Conservation (phyloP, 53 echinoderm and acorn worm genomes). For the Antedon mediterranea region DNA sequence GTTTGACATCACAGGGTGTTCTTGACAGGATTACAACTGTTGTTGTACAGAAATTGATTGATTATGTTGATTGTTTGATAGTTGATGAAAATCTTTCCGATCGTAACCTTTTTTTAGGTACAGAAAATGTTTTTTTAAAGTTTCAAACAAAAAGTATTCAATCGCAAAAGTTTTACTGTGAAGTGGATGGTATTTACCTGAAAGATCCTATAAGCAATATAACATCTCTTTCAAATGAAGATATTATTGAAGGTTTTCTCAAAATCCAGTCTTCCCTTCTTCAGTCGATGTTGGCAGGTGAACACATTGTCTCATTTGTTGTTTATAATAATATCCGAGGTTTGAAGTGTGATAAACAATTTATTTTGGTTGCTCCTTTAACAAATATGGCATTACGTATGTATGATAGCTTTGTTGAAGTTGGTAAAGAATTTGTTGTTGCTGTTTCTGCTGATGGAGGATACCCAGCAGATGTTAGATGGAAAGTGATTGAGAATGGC, state of each 20-base stretch:
- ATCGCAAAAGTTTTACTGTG: not conserved
- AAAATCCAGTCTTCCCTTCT: not conserved
- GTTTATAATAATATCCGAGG: not conserved
- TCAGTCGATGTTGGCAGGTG: constrained; percentile 3
- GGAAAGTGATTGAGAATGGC: not conserved
- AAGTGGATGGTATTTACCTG: not conserved
- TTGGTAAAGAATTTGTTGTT: constrained; percentile 14
- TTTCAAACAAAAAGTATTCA: not conserved
- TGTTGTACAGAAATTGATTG: not conserved
- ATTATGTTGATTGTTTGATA: constrained; percentile 12
- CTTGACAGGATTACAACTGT: constrained; percentile 14
- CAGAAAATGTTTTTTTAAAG: not conserved
- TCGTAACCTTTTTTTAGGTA: not conserved
- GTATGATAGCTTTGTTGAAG: not conserved
- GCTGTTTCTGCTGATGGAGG: constrained; percentile 18
- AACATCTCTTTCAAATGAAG: not conserved
- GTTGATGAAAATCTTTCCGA: not conserved
- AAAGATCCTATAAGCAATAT: not conserved
- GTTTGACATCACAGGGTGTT: constrained; percentile 13
- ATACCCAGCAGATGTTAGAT: constrained; percentile 19
- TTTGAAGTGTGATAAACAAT: not conserved
- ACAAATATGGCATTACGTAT: not conserved
- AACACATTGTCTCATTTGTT: constrained; percentile 1
- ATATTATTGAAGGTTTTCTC: not conserved
- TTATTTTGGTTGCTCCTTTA: constrained; percentile 4